phyloP scores from a whole-genome alignment of 2,888 invertebrate genomes.

The Andricus curvator region DNA sequence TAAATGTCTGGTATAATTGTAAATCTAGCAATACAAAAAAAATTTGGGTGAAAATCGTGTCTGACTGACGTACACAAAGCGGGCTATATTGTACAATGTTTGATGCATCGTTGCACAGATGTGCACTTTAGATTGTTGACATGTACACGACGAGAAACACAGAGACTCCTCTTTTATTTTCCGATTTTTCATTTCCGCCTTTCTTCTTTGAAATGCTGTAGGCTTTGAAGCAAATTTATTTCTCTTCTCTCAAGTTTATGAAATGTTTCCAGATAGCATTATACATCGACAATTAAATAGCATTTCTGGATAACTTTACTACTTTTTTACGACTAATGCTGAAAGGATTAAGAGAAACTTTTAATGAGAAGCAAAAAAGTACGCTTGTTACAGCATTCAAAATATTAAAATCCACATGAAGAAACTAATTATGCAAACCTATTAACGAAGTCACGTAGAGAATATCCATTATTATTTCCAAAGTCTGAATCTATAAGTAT shows the following conservation, averaged over 20 bases:
- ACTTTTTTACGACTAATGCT: neutral
- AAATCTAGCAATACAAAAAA: neutral
- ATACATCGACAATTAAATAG: neutral
- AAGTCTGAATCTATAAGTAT: too few relatives aligned
- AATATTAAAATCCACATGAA: neutral
- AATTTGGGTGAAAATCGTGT: neutral
- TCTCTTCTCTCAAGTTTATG: neutral
- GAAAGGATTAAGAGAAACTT: neutral
- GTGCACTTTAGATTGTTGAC: constrained; percentile 9
- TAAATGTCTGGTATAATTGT: neutral
- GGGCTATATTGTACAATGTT: neutral
- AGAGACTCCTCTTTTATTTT: constrained; percentile 6
- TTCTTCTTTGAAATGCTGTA: constrained; percentile 15
- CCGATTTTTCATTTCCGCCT: constrained; percentile 23
- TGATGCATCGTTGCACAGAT: constrained; percentile 24
- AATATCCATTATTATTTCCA: too few relatives aligned
- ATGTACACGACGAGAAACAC: neutral
- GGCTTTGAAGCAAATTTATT: neutral
- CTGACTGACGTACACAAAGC: constrained; percentile 23
- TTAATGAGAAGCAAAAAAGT: neutral
- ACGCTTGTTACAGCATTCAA: neutral
- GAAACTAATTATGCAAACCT: neutral
- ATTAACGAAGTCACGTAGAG: neutral
- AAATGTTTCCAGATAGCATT: constrained; percentile 4
- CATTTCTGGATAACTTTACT: neutral